A percentile compares a stretch with the other conserved stretches of the same genome.
Evolutionary conservation across 2,113 vertebrate genomes (phyloP).

Genomic region (Hydrolagus affinis): DNA sequence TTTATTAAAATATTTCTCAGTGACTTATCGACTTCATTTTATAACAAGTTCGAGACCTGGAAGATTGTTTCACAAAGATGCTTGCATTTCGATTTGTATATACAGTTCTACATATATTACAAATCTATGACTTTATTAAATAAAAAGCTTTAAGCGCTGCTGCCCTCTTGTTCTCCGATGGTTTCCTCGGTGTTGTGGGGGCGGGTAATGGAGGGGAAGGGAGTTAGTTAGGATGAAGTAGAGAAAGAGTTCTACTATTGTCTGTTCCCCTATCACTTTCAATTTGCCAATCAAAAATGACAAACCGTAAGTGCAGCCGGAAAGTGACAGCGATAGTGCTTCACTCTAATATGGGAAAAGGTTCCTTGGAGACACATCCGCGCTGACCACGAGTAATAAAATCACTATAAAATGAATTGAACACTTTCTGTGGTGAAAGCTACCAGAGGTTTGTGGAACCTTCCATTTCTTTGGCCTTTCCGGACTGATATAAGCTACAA

Average conservation of each 20-base stretch:
- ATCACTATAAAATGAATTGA: background rate
- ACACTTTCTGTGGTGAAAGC: background rate
- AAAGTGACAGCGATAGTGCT: background rate
- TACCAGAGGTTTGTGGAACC: background rate
- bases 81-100: background rate
- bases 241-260: background rate
- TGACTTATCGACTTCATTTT: constrained; percentile 59
- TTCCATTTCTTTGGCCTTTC: background rate
- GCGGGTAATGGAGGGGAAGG: too few relatives aligned
- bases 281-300: background rate
- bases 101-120: background rate
- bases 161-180: background rate
- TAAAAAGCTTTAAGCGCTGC: background rate
- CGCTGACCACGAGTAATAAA: constrained; percentile 3
- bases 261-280: background rate
- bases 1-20: constrained; percentile 54
- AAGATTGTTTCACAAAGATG: background rate
- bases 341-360: background rate
- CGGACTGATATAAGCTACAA: background rate
- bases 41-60: constrained; percentile 41
- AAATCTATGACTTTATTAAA: constrained; percentile 14
- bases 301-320: background rate
- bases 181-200: too few relatives aligned
- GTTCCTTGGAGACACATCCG: constrained; percentile 1
- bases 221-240: background rate